Evolutionary conservation across 2,888 invertebrate genomes (phyloP).

Genomic region (Melanostoma scalare): DNA sequence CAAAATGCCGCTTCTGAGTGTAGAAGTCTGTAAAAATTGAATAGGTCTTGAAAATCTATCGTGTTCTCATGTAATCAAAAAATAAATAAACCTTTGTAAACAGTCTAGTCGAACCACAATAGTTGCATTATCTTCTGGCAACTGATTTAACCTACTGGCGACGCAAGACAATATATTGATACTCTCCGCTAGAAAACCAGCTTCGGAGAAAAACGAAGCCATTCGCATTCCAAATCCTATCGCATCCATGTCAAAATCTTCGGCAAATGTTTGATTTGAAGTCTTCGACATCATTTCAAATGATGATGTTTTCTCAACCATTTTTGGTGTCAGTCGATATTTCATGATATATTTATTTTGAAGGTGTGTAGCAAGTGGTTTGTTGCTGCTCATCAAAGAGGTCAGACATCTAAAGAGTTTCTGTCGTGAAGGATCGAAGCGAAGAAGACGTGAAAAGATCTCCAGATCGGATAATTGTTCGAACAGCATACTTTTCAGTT

Average conservation of each 20-base stretch:
- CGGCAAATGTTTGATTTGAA: slow-evolving; percentile 62
- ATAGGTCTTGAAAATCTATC: slow-evolving; percentile 16
- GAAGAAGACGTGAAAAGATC: slow-evolving; percentile 79
- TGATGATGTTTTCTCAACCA: slow-evolving; percentile 49
- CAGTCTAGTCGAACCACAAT: slow-evolving; percentile 90
- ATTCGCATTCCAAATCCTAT: slow-evolving; percentile 80
- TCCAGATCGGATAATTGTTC: slow-evolving; percentile 80
- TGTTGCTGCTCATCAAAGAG: slow-evolving; percentile 78
- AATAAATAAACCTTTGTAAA: slow-evolving; percentile 88
- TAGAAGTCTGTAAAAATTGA: slow-evolving; percentile 85
- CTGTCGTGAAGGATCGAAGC: slow-evolving; percentile 79
- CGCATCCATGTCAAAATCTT: slow-evolving; percentile 75
- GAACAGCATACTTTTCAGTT: slow-evolving; percentile 78
- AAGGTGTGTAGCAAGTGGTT: slow-evolving; percentile 77
- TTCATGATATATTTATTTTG: slow-evolving; percentile 76
- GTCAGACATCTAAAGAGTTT: slow-evolving; percentile 80
- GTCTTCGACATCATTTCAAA: slow-evolving; percentile 63
- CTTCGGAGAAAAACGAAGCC: slow-evolving; percentile 93
- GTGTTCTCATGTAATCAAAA: slow-evolving; percentile 7
- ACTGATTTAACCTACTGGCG: slow-evolving; percentile 85
- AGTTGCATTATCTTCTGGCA: slow-evolving; percentile 84
- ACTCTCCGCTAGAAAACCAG: slow-evolving; percentile 92
- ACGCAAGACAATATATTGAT: slow-evolving; percentile 88
- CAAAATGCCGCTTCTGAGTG: slow-evolving; percentile 93
- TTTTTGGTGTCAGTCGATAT: slow-evolving; percentile 74